phyloP scores from a whole-genome alignment of 2,888 invertebrate species.

The Drosophila picticornis region DNA sequence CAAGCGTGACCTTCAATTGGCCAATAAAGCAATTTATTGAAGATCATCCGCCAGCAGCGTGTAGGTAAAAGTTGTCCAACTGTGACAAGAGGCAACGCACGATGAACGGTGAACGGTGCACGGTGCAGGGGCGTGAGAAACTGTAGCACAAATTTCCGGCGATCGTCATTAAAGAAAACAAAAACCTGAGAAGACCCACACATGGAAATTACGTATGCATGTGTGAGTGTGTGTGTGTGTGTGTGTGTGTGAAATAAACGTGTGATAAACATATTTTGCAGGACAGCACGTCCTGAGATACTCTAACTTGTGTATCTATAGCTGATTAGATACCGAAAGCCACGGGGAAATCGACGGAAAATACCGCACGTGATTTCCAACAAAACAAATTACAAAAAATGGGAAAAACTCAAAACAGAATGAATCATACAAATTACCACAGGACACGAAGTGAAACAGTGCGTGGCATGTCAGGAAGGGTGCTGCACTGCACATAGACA shows the following conservation, averaged over 20 bases:
- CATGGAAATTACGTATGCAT: constrained; percentile 66
- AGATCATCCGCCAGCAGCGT: constrained; percentile 46
- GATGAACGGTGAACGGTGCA: background rate
- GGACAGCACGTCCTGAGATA: constrained; percentile 64
- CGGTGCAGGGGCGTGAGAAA: constrained; percentile 68
- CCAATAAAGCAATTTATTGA: constrained; percentile 78
- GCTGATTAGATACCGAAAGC: constrained; percentile 53
- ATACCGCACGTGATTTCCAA: constrained; percentile 78
- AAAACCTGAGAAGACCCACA: constrained; percentile 51
- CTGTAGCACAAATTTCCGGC: constrained; percentile 59
- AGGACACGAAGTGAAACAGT: constrained; percentile 54
- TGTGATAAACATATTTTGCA: constrained; percentile 43
- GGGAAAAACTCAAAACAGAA: constrained; percentile 59
- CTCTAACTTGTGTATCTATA: constrained; percentile 29
- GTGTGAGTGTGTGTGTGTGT: constrained; percentile 24
- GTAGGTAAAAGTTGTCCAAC: constrained; percentile 72
- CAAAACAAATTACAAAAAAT: constrained; percentile 42
- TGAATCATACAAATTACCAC: constrained; percentile 61
- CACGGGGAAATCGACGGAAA: constrained; percentile 66
- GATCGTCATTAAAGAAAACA: constrained; percentile 39
- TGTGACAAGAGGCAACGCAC: constrained; percentile 46
- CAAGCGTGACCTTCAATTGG: constrained; percentile 77
- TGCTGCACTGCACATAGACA: constrained; percentile 1
- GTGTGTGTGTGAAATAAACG: constrained; percentile 41
- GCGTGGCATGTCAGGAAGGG: constrained; percentile 51